These are phyloP conservation scores for Echinarachnius parma DNA, from an alignment of 53 echinoderm and acorn worm genomes.

Conservation along the genomic window DNA sequence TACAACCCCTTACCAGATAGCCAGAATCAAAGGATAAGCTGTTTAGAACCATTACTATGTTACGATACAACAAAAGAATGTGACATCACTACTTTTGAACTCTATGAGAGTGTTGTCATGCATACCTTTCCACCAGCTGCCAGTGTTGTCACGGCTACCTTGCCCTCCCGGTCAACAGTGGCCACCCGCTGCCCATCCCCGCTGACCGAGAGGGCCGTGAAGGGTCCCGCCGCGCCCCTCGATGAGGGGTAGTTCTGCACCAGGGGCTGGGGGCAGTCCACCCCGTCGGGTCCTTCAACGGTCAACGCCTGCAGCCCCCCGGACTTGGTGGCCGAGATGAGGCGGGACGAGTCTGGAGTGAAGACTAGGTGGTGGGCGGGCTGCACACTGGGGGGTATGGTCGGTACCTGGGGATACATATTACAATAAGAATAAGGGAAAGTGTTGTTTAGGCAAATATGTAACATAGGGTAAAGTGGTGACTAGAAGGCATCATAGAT, in stretches of 20 bases:
- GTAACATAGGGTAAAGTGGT: too few species aligned
- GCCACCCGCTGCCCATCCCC: constrained; percentile 36
- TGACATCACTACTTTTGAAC: too few species aligned
- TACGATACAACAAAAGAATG: too few species aligned
- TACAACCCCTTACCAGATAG: too few species aligned
- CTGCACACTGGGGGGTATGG: constrained; percentile 51
- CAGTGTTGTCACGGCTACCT: constrained; percentile 17
- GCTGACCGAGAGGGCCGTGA: constrained; percentile 43
- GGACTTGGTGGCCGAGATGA: constrained; percentile 42
- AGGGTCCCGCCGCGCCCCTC: constrained; percentile 28
- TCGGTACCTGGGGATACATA: constrained; percentile 65
- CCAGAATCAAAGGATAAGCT: too few species aligned
- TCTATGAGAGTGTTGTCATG: too few species aligned
- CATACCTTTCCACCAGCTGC: too few species aligned
- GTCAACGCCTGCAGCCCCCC: constrained; percentile 38
- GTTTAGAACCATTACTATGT: too few species aligned
- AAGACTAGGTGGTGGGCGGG: constrained; percentile 73
- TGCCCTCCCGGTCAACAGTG: constrained; percentile 8
- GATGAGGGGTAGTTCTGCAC: constrained; percentile 3
- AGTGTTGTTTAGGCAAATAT: not conserved
- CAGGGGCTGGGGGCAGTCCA: constrained; percentile 41
- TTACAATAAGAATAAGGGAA: not conserved
- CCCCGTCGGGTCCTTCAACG: constrained; percentile 30
- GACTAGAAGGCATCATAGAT: too few species aligned
- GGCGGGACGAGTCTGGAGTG: constrained; percentile 51